Percentiles rank a stretch among this genome's conserved stretches.
phyloP scores from a whole-genome alignment of 2,888 invertebrate species.

The Arctia plantaginis region DNA sequence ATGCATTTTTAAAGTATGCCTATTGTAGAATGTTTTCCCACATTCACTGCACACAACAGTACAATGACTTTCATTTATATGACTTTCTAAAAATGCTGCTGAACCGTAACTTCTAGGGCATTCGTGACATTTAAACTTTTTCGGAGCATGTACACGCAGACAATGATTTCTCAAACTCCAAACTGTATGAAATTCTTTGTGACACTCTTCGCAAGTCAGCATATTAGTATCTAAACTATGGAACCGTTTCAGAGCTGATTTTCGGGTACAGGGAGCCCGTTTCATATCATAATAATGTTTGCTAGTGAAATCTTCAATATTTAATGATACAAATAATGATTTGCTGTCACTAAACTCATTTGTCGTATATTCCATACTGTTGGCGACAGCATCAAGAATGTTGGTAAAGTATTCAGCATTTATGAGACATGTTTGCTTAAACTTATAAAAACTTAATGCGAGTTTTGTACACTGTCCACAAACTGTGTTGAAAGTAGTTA shows the following conservation, averaged over 20 bases:
- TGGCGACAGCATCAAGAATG: slow-evolving; percentile 54
- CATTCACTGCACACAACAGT: slow-evolving; percentile 68
- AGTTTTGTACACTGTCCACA: slow-evolving; percentile 64
- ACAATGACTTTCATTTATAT: slow-evolving; percentile 64
- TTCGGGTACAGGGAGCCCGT: slow-evolving; percentile 33
- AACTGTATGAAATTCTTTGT: slow-evolving; percentile 58
- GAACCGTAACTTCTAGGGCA: slow-evolving; percentile 66
- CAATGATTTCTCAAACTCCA: slow-evolving; percentile 67
- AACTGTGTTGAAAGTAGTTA: slow-evolving; percentile 59
- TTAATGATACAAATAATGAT: slow-evolving; percentile 65
- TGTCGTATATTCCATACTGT: slow-evolving; percentile 53
- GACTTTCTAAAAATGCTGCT: slow-evolving; percentile 55
- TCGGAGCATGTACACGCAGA: slow-evolving; percentile 69
- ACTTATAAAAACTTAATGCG: slow-evolving; percentile 64
- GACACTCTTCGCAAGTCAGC: slow-evolving; percentile 67
- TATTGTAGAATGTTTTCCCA: slow-evolving; percentile 68
- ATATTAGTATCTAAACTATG: slow-evolving; percentile 35
- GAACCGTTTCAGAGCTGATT: slow-evolving; percentile 57
- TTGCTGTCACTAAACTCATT: slow-evolving; percentile 47
- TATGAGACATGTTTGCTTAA: slow-evolving; percentile 57
- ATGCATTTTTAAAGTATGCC: slow-evolving; percentile 68
- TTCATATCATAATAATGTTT: slow-evolving; percentile 64
- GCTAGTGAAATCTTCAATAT: slow-evolving; percentile 56
- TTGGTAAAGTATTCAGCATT: slow-evolving; percentile 59
- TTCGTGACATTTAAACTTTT: slow-evolving; percentile 62